Base-by-base conservation (phyloP, 2,797 vertebrate species). In the Darevskia nairensis region DNA sequence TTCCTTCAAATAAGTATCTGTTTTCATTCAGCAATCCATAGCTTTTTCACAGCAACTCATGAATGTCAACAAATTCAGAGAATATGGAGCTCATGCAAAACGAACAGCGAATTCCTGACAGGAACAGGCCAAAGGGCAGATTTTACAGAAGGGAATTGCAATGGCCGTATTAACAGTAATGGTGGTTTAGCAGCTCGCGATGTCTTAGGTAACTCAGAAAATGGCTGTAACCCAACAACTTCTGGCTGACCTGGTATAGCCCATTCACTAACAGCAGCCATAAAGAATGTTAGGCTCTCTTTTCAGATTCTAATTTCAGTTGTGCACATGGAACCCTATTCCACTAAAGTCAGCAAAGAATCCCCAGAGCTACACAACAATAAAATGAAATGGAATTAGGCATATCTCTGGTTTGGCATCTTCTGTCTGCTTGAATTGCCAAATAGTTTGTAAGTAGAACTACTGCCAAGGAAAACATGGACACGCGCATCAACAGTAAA, bases 31-130 rank as follows among this genome's bases (percentile, higher is more conserved):
- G 19, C 5, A 72, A 85, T 81, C 82, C 59, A 68, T 35, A 59
- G 13, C 25, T 68, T 77, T 89, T 79, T 46, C 41, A 55, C 11
- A 74, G 25, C 71, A 74, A 88, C 2, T 80, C 71, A 25, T 15
- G 87, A 68, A 82, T 90, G 79, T 39, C 89, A 74, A 25, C 61
- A 80, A 81, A 61, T 75, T 88, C 32, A 76, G 59, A n/a, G 76
- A 79, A 64, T 41, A 87, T 25, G 1, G 81, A 77, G 32, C 85
- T 29, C 23, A 84, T 11, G 75, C 61, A 15, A 19, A 88, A 39
- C 0, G 19, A 87, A 4, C 0, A 19, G 35, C 77, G 41, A 61
- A 25, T 74, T 7, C 77, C 23, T 29, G 25, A 79, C 35, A 85
- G 59, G 69, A 85, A 85, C 39, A 85, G 32, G 77, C 69, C 39